Evolutionary conservation across 2,797 vertebrate species (phyloP).

Genomic region (Coilia nasus): DNA sequence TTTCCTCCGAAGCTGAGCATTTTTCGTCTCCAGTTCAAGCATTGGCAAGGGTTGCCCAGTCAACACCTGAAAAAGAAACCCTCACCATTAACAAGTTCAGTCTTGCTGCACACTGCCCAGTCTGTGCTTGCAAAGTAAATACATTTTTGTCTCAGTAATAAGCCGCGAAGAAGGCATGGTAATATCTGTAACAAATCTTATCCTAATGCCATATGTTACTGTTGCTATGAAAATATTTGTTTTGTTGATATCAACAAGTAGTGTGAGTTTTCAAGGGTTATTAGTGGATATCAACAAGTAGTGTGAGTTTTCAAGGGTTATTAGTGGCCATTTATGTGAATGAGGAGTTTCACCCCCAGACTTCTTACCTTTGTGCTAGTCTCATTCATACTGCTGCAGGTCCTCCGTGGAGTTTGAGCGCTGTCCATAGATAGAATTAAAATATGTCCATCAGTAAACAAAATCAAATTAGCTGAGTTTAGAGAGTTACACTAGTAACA

Average conservation of each 20-base stretch:
- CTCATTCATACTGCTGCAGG: not conserved
- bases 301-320: too few relatives aligned
- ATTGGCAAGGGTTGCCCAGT: not conserved
- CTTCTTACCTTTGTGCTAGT: not conserved
- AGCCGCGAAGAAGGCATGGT: not conserved
- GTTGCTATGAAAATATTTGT: too few relatives aligned
- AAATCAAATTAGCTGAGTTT: not conserved
- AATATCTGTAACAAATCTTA: not conserved
- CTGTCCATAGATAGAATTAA: not conserved
- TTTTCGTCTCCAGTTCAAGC: slow-evolving; percentile 63
- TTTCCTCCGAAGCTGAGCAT: slow-evolving; percentile 71
- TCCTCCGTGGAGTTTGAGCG: not conserved
- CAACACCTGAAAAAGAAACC: not conserved
- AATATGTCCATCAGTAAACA: not conserved
- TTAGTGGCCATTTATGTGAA: not conserved
- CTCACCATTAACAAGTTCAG: not conserved
- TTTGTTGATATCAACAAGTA: too few relatives aligned
- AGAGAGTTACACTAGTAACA: too few relatives aligned
- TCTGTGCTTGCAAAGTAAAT: not conserved
- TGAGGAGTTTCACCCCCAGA: not conserved
- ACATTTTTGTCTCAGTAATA: not conserved
- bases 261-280: too few relatives aligned
- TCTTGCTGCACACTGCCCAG: not conserved
- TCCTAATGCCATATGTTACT: too few relatives aligned
- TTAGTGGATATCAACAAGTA: too few relatives aligned